Base-by-base conservation (phyloP, 2,113 vertebrate species). In the Notarius lentiginosus region DNA sequence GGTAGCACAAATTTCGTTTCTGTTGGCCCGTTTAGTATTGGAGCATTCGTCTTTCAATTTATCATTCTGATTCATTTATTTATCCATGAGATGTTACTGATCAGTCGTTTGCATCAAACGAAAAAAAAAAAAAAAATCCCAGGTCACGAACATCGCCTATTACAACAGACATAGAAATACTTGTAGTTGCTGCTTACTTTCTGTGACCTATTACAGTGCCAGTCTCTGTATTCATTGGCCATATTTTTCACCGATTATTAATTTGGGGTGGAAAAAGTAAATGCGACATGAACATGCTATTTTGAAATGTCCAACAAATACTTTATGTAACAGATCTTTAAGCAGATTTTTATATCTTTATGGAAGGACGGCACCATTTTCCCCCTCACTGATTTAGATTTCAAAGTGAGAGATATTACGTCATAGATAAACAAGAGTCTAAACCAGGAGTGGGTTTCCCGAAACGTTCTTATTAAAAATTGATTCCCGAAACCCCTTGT, bases 161-260 rank as follows among this genome's bases (percentile, higher is more conserved):
- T 70, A 34, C 14, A 15, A 6, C 4, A 70, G 27, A 34, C 5
- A 70, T 34, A 70, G 12, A 65, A 65, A 65, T 70, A 15, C 5
- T 15, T 34, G n/a, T 66, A 8, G 30, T 72, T 41, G 15, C 68
- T 20, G 30, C 34, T 72, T 41, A 72, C 30, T 34, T 72, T 34
- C 7, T 72, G 68, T 41, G 30, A 41, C 34, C 15, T 41, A 2
- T 41, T 7, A 8, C 68, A 72, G 47, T 80, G 47, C 53, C 82
- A 49, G 30, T 60, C 18, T 68, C 4, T 17, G 55, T 75, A 49
- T 75, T n/a, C 34, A 84, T 27, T 47, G 5, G 8, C 12, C 82
- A 56, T 77, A 80, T 75, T 84, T 55, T 66, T 76, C n/a, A 65
- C 79, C 66, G 58, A 83, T 80, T 84, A 86, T 24, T 63, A 30